Conservation (phyloP, 2,888 invertebrate species). For the Timandra comae region DNA sequence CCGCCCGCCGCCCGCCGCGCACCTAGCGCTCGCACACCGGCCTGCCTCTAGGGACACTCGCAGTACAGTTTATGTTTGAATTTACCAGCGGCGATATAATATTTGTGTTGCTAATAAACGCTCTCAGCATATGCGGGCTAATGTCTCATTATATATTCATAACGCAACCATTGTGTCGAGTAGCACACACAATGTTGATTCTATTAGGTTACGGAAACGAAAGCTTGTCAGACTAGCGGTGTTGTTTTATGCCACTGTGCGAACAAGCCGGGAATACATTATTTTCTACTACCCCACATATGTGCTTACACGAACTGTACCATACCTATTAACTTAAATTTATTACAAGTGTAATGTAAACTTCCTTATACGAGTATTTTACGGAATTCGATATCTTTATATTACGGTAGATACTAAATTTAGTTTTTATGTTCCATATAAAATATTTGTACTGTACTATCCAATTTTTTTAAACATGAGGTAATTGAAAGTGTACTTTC, state of each 20-base stretch:
- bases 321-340: background rate
- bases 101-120: constrained; percentile 59
- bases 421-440: too few species aligned
- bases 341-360: background rate
- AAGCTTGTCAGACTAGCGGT: constrained; percentile 46
- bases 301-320: constrained; percentile 3
- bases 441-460: too few species aligned
- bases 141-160: constrained; percentile 67
- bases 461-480: too few species aligned
- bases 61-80: constrained; percentile 26
- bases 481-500: too few species aligned
- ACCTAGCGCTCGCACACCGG: background rate
- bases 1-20: too few species aligned
- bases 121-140: constrained; percentile 53
- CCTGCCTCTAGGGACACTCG: constrained; percentile 17
- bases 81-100: constrained; percentile 37
- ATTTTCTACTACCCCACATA: constrained; percentile 16
- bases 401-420: constrained; percentile 5
- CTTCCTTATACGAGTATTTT: too few species aligned
- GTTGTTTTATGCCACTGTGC: constrained; percentile 36
- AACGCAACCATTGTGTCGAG: constrained; percentile 58
- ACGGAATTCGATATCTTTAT: background rate
- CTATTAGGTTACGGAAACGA: constrained; percentile 60
- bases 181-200: constrained; percentile 55
- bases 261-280: constrained; percentile 30